Evolutionary conservation across 1,140 invertebrate genomes (phyloP).

Genomic region (Antheraea pernyi): DNA sequence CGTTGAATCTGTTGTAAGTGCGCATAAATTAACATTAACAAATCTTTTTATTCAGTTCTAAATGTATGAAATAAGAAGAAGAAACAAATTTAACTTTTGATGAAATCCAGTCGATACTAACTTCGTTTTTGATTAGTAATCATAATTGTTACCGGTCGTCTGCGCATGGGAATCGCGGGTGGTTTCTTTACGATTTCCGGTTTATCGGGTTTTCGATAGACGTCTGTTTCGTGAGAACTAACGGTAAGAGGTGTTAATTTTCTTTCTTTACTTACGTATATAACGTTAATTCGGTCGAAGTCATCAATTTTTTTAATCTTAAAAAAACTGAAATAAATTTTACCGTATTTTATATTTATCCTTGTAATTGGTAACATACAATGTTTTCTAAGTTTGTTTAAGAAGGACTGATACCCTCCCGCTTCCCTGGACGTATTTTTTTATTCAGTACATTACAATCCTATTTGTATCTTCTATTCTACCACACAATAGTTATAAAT

Average conservation of each 20-base stretch:
- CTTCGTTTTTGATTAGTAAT: neutral
- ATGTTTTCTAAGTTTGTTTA: too few relatives aligned
- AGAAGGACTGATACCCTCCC: too few relatives aligned
- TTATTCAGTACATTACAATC: too few relatives aligned
- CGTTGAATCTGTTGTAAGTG: neutral
- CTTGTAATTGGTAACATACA: too few relatives aligned
- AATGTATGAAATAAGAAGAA: constrained; percentile 5
- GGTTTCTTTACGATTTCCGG: constrained; percentile 49
- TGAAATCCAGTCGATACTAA: neutral
- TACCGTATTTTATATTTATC: too few relatives aligned
- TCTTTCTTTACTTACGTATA: neutral
- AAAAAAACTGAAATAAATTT: too few relatives aligned
- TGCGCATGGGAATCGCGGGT: constrained; percentile 33
- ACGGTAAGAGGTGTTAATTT: constrained; percentile 31
- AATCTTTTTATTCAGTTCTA: neutral
- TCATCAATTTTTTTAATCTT: neutral
- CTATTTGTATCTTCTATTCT: too few relatives aligned
- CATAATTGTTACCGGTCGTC: constrained; percentile 1
- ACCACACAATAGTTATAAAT: too few relatives aligned
- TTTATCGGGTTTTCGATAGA: constrained; percentile 58
- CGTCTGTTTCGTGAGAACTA: constrained; percentile 58
- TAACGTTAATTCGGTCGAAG: neutral
- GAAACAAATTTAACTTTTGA: neutral
- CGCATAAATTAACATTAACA: neutral
- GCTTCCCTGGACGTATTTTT: too few relatives aligned